Evolutionary conservation across 2,888 invertebrate genomes (phyloP).

Genomic region (Andricus quercusramuli): DNA sequence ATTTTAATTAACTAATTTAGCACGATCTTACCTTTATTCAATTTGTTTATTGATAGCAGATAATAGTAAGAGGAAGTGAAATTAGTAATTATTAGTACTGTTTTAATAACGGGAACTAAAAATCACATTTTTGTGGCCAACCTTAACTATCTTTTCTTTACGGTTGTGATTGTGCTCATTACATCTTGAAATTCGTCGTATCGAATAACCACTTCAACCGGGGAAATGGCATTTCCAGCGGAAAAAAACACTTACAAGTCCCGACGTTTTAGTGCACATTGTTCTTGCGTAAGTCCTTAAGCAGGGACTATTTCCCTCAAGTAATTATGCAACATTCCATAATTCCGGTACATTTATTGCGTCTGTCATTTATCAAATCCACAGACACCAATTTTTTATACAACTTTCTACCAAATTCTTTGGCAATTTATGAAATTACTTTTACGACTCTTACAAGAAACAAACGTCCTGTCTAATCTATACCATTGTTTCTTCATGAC

Average conservation of each 20-base stretch:
- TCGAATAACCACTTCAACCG: constrained; percentile 5
- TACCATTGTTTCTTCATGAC: background rate
- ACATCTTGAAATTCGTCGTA: constrained; percentile 14
- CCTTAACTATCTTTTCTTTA: constrained; percentile 4
- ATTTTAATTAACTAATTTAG: constrained; percentile 1
- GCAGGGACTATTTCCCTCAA: constrained; percentile 5
- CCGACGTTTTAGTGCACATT: constrained; percentile 32
- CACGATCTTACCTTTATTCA: background rate
- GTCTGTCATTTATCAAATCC: background rate
- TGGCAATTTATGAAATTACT: background rate
- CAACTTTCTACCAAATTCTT: constrained; percentile 14
- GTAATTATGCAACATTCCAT: constrained; percentile 35
- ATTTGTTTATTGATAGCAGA: background rate
- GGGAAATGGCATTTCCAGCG: constrained; percentile 16
- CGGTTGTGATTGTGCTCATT: background rate
- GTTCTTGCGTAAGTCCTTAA: constrained; percentile 33
- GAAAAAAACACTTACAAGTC: constrained; percentile 28
- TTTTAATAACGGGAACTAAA: background rate
- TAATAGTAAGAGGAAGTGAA: background rate
- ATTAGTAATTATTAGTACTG: background rate
- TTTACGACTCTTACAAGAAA: background rate
- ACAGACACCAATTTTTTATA: constrained; percentile 12
- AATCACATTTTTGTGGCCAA: background rate
- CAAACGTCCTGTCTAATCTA: background rate
- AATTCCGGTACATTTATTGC: constrained; percentile 28